A percentile compares a stretch with the other conserved stretches of the same genome.
Conservation (phyloP, 2,113 vertebrate genomes). For the Oceanites oceanicus region DNA sequence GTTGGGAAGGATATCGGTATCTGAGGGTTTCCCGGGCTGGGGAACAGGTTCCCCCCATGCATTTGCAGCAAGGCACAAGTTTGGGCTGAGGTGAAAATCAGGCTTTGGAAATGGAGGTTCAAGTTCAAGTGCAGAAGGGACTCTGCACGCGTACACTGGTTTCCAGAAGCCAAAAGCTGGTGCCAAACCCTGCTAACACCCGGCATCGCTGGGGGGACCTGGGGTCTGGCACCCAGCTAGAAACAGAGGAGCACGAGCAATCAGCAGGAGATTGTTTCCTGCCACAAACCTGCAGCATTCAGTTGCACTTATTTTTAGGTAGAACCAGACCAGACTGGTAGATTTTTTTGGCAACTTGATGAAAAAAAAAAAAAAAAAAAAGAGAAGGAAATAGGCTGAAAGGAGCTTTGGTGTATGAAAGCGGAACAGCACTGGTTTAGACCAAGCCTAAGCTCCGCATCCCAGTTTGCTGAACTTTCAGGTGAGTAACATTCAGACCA, state of each 20-base stretch:
- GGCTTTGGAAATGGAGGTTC: neutral
- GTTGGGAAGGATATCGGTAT: rapidly evolving
- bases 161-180: neutral
- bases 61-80: neutral
- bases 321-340: neutral
- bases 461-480: neutral
- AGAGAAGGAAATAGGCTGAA: neutral
- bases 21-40: rapidly evolving
- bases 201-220: rapidly evolving
- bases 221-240: neutral
- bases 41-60: neutral
- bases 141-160: rapidly evolving
- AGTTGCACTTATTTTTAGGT: neutral
- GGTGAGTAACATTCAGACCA: neutral
- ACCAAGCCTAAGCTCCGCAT: neutral
- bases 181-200: neutral
- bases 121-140: neutral
- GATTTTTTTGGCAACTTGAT: neutral
- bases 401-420: neutral
- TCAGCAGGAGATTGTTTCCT: neutral
- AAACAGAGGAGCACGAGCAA: neutral
- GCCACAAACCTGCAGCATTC: rapidly evolving
- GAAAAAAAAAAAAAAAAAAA: rapidly evolving
- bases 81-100: neutral
- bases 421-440: rapidly evolving